Conservation (phyloP, 2,113 vertebrate genomes). For the Natator depressus region DNA sequence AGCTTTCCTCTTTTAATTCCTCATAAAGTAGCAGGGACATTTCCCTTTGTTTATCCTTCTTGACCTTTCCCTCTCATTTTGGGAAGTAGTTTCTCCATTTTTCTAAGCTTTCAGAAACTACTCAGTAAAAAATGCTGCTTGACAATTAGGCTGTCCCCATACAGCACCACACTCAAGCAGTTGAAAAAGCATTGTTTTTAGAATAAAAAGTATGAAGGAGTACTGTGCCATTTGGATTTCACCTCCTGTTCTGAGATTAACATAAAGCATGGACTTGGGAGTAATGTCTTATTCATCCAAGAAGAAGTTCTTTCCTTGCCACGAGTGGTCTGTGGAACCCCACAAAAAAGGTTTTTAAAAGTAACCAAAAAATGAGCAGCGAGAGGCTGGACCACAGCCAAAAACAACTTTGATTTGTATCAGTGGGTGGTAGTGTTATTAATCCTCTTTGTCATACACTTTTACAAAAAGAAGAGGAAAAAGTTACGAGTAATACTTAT, state of each 20-base stretch:
- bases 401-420: neutral
- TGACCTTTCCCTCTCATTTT: neutral
- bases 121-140: neutral
- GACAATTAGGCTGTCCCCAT: neutral
- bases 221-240: neutral
- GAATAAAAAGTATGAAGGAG: neutral
- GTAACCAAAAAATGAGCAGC: neutral
- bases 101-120: neutral
- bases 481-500: neutral
- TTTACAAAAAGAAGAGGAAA: neutral
- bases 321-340: neutral
- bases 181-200: neutral
- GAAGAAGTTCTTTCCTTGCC: neutral
- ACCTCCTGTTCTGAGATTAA: neutral
- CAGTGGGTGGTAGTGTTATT: neutral
- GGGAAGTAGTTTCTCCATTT: neutral
- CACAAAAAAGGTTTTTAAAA: neutral
- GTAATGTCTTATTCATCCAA: neutral
- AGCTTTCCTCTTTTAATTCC: neutral
- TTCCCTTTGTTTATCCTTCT: neutral
- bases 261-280: neutral
- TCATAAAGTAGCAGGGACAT: neutral
- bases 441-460: neutral
- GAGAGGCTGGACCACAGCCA: neutral
- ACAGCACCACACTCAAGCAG: neutral